Evolutionary conservation across 2,888 invertebrate genomes (phyloP), one percentile per base, ranked within the genome.

Genomic region (Leptinotarsa rubiginosa): DNA sequence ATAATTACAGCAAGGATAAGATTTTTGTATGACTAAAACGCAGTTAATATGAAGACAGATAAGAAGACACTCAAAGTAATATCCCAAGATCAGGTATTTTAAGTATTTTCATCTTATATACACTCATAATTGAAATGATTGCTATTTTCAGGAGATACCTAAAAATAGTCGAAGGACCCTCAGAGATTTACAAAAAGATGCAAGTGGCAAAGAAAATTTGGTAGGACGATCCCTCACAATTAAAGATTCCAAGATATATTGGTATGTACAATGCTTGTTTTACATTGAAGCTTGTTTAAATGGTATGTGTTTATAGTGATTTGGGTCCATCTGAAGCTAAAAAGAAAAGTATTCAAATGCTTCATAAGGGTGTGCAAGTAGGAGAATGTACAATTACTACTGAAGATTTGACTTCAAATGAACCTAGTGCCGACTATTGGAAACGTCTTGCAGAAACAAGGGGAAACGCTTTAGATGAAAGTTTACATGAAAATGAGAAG

Each of bases 371-470:
- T 79, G 89, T 91, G n/a, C 93, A 93, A 87, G 92, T 92, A 1
- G 90, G 90, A 74, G 88, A 89, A 65, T 70, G 76, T 56, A 89
- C 90, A 82, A 90, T 94, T 52, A 91, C 92, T 66, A 90, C 88
- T 13, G 91, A 92, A 80, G 95, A 95, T 85, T 89, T 95, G 50
- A 94, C 93, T 1, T 91, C 92, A 59, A 91, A 92, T 73, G 89
- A 89, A 86, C 93, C 95, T 4, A 92, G 94, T 73, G 92, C 92
- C 83, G 91, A 91, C 77, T 96, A 95, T 85, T 96, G 95, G 94
- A 89, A 94, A 87, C 88, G 91, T 65, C 85, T 95, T 77, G 94
- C 95, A 31, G 95, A 94, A 85, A 93, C 92, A 82, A 90, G 95
- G 75, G 91, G 93, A 74, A 88, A 91, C 80, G 93, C 93, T 2